Evolutionary conservation across 2,113 vertebrate genomes (phyloP).

Genomic region (Cavia porcellus): DNA sequence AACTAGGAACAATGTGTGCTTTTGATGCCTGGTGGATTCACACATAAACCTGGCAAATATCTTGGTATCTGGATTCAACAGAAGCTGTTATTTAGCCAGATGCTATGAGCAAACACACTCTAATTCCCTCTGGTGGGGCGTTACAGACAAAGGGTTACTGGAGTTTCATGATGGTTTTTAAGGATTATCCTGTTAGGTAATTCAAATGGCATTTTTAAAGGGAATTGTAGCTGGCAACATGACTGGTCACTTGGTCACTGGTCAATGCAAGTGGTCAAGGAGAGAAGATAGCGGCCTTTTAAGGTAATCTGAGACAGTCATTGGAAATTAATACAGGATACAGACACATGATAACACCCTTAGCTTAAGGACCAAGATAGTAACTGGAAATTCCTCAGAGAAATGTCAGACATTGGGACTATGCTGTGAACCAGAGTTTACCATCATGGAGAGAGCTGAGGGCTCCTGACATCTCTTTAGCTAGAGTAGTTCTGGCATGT

Average conservation of each 20-base stretch:
- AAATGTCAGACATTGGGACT: not conserved
- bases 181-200: not conserved
- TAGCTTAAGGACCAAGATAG: not conserved
- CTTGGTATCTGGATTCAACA: conserved; percentile 49
- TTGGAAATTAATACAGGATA: not conserved
- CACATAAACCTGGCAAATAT: conserved; percentile 43
- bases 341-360: not conserved
- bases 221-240: not conserved
- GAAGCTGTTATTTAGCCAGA: conserved; percentile 46
- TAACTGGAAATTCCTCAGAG: not conserved
- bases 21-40: conserved; percentile 46
- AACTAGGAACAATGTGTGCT: not conserved
- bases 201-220: not conserved
- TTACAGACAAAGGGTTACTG: not conserved
- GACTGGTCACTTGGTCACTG: not conserved
- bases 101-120: not conserved
- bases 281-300: not conserved
- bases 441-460: not conserved
- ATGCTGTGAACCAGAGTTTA: not conserved
- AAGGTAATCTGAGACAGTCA: not conserved
- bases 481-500: not conserved
- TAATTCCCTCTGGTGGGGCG: not conserved
- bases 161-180: conserved; percentile 13
- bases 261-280: not conserved
- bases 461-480: not conserved